A percentile compares a stretch with the other conserved stretches of the same genome.
Evolutionary conservation across 2,888 invertebrate genomes (phyloP).

Genomic region (Coelopa pilipes): DNA sequence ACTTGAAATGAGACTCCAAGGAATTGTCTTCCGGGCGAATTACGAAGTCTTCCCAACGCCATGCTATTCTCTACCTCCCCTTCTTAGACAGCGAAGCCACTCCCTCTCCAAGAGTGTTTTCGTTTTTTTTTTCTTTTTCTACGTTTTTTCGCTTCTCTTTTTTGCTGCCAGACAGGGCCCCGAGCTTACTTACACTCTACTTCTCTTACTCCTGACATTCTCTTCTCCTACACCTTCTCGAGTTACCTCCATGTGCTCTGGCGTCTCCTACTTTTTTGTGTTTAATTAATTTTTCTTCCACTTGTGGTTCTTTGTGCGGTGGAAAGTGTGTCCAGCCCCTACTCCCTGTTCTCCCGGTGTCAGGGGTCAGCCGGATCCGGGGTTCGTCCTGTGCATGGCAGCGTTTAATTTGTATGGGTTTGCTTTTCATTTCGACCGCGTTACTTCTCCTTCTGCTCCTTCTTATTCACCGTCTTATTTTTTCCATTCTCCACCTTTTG

Average conservation of each 20-base stretch:
- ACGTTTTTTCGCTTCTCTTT: neutral
- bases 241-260: neutral
- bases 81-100: neutral
- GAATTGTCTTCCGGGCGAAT: slow-evolving; percentile 31
- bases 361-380: no score
- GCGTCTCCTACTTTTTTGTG: slow-evolving; percentile 6
- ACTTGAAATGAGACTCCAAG: slow-evolving; percentile 38
- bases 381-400: neutral
- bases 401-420: slow-evolving; percentile 22
- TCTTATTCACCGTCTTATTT: neutral
- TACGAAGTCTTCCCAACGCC: slow-evolving; percentile 27
- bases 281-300: slow-evolving; percentile 31
- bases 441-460: neutral
- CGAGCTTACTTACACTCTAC: neutral
- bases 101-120: neutral
- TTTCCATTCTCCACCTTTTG: neutral
- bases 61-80: slow-evolving; percentile 19
- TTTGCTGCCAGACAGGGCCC: slow-evolving; percentile 5
- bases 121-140: neutral
- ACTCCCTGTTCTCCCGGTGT: no score
- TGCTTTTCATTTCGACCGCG: slow-evolving; percentile 17
- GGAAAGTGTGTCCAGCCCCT: slow-evolving; percentile 10
- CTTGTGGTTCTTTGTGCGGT: neutral
- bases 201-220: neutral
- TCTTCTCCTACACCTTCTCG: slow-evolving; percentile 3